A percentile compares a stretch with the other conserved stretches of the same genome.
phyloP scores from a whole-genome alignment of 2,888 invertebrate species.

The Agrochola lychnidis region DNA sequence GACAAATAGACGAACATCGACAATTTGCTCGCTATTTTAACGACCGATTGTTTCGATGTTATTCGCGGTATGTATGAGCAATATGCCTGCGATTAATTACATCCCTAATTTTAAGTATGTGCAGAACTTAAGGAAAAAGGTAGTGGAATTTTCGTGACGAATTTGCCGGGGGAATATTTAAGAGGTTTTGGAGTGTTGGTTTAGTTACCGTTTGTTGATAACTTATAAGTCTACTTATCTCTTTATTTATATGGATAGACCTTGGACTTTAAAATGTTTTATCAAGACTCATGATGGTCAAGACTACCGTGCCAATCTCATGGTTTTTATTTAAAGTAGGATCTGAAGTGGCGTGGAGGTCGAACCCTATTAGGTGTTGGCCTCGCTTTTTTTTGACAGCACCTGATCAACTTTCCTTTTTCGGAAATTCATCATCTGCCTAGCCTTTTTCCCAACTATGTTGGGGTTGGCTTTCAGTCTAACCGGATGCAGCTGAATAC shows the following conservation, averaged over 20 bases:
- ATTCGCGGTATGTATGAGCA: slow-evolving; percentile 35
- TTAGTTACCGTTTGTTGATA: background rate
- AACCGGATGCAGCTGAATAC: too few species aligned
- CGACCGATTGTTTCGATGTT: slow-evolving; percentile 53
- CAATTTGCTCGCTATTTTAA: slow-evolving; percentile 49
- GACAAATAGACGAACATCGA: slow-evolving; percentile 39
- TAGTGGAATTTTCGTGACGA: background rate
- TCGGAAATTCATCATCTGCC: too few species aligned
- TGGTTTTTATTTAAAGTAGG: background rate
- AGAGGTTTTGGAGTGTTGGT: background rate
- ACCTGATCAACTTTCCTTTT: background rate
- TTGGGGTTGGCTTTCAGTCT: too few species aligned
- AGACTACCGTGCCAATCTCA: background rate
- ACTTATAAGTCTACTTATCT: slow-evolving; percentile 1
- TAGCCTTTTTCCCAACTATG: too few species aligned
- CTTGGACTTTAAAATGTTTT: slow-evolving; percentile 1
- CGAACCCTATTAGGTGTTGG: background rate
- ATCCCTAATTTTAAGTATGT: background rate
- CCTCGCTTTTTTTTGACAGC: background rate
- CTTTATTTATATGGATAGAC: background rate
- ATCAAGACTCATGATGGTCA: background rate
- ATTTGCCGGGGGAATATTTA: background rate
- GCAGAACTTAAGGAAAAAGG: slow-evolving; percentile 13
- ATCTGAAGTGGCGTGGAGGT: background rate
- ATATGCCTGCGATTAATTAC: background rate